phyloP scores from a whole-genome alignment of 1,140 invertebrate species.

The Hycleus phaleratus region DNA sequence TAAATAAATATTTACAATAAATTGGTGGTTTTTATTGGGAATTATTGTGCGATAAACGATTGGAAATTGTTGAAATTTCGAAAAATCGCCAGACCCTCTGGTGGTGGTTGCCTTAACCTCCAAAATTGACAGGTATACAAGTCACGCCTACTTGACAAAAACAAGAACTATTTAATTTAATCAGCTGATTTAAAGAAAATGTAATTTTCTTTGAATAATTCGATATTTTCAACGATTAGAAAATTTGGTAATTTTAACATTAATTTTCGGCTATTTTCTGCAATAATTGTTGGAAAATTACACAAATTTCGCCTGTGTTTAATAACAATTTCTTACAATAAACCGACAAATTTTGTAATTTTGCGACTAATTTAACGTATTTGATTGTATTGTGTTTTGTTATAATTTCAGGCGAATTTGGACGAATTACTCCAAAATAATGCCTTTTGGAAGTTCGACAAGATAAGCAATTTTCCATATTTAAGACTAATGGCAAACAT shows the following conservation, averaged over 20 bases:
- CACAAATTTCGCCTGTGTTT: too few species aligned
- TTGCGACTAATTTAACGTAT: too few species aligned
- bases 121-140: conserved; percentile 3
- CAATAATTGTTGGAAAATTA: too few species aligned
- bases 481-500: conserved; percentile 6
- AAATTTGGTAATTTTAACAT: too few species aligned
- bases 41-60: background rate
- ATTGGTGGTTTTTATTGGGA: background rate
- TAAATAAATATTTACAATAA: background rate
- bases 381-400: too few species aligned
- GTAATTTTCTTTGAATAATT: background rate
- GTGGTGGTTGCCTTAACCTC: background rate
- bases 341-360: too few species aligned
- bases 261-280: too few species aligned
- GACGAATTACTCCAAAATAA: too few species aligned
- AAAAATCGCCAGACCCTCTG: background rate
- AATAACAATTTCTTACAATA: too few species aligned
- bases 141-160: conserved; percentile 11
- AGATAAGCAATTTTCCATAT: background rate
- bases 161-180: background rate
- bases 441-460: too few species aligned
- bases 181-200: conserved; percentile 12
- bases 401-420: too few species aligned
- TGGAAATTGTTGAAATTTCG: background rate
- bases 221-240: too few species aligned